phyloP scores from a whole-genome alignment of 2,888 invertebrate species.

The Rhopalosiphum nymphaeae region DNA sequence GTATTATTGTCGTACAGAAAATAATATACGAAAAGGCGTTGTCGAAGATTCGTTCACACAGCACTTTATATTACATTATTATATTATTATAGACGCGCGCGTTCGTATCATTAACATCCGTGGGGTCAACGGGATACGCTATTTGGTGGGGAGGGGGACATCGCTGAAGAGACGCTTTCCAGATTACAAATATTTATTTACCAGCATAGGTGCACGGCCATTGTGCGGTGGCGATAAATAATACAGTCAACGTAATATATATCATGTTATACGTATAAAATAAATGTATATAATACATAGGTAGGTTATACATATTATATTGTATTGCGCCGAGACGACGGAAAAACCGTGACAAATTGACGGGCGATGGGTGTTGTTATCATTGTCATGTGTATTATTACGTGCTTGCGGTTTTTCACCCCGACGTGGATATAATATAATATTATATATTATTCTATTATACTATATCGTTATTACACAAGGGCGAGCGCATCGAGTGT shows the following conservation, averaged over 20 bases:
- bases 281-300: neutral
- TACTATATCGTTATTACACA: neutral
- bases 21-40: constrained; percentile 22
- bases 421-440: neutral
- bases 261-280: neutral
- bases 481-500: neutral
- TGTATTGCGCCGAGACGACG: neutral
- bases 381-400: neutral
- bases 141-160: neutral
- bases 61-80: neutral
- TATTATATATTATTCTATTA: neutral
- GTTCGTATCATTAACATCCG: constrained; percentile 30
- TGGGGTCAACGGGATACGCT: neutral
- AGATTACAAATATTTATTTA: constrained; percentile 45
- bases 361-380: neutral
- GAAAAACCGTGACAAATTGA: constrained; percentile 48
- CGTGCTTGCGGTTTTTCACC: neutral
- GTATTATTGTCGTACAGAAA: neutral
- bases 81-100: constrained; percentile 2
- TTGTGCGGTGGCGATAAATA: constrained; percentile 29
- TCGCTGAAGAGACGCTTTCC: neutral
- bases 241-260: neutral
- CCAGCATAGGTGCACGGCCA: neutral
- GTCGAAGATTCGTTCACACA: constrained; percentile 29
- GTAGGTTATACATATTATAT: neutral